A percentile compares a stretch with the other conserved stretches of the same genome.
phyloP scores from a whole-genome alignment of 2,113 vertebrate species.

The Lepus timidus region DNA sequence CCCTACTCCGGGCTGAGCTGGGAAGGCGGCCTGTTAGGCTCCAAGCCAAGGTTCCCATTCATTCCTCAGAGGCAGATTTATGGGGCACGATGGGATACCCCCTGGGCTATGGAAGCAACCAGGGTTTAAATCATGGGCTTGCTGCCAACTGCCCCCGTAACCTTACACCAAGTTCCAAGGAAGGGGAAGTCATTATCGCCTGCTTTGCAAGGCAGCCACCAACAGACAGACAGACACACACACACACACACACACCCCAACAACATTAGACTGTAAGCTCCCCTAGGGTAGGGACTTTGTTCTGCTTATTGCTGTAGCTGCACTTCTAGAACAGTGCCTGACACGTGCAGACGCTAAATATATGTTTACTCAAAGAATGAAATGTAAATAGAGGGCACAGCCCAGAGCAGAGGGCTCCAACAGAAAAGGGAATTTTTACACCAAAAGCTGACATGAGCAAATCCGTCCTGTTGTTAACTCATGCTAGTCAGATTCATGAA shows the following conservation, averaged over 20 bases:
- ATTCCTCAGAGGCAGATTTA: conserved; percentile 58
- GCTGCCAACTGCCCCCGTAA: background rate
- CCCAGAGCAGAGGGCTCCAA: background rate
- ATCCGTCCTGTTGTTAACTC: conserved; percentile 28
- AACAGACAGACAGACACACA: background rate
- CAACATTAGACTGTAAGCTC: background rate
- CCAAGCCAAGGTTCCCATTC: conserved; percentile 21
- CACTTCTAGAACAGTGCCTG: conserved; percentile 37
- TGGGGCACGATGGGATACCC: background rate
- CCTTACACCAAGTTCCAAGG: background rate
- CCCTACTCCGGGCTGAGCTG: background rate
- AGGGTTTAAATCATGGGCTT: background rate
- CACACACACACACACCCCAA: background rate
- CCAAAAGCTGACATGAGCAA: background rate
- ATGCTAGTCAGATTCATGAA: conserved; percentile 31
- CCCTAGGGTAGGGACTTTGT: background rate
- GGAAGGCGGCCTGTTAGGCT: conserved; percentile 36
- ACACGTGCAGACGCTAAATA: background rate
- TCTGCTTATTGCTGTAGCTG: background rate
- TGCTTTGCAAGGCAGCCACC: background rate
- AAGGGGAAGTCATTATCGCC: background rate
- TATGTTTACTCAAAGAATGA: background rate
- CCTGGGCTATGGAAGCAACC: background rate
- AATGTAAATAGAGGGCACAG: background rate
- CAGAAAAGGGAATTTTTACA: conserved; percentile 20